Evolutionary conservation across 2,888 invertebrate species (phyloP).

Genomic region (Empis stercorea): DNA sequence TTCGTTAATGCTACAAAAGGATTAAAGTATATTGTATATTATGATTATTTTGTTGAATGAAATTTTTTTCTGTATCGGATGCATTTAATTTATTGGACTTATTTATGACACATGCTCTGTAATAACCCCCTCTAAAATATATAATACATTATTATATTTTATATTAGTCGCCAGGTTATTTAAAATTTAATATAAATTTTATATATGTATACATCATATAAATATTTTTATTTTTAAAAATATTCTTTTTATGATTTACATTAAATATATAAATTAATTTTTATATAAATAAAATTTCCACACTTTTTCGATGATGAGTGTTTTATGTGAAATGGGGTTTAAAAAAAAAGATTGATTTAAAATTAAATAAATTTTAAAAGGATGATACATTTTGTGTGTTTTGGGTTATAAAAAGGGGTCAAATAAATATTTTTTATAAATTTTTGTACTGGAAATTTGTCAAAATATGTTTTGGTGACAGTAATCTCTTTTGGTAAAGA

Average conservation of each 20-base stretch:
- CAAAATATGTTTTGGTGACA: slow-evolving; percentile 37
- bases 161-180: background rate
- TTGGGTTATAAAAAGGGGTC: slow-evolving; percentile 13
- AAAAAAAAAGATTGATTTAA: background rate
- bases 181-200: background rate
- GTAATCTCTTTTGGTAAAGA: slow-evolving; percentile 34
- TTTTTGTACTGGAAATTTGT: slow-evolving; percentile 1
- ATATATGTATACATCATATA: background rate
- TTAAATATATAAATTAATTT: background rate
- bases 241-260: too few relatives aligned
- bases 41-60: slow-evolving; percentile 1
- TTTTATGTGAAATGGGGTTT: background rate
- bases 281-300: slow-evolving; percentile 7
- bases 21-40: slow-evolving; percentile 8
- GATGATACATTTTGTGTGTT: slow-evolving; percentile 3
- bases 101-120: slow-evolving; percentile 27
- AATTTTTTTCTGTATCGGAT: slow-evolving; percentile 29
- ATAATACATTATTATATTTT: background rate
- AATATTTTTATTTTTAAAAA: too few relatives aligned
- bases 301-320: too few relatives aligned
- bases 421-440: slow-evolving; percentile 23
- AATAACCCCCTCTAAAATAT: background rate
- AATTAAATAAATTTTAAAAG: slow-evolving; percentile 4
- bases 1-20: slow-evolving; percentile 4
- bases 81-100: slow-evolving; percentile 37